Conservation (phyloP, 2,797 vertebrate genomes). For the Streptopelia turtur region DNA sequence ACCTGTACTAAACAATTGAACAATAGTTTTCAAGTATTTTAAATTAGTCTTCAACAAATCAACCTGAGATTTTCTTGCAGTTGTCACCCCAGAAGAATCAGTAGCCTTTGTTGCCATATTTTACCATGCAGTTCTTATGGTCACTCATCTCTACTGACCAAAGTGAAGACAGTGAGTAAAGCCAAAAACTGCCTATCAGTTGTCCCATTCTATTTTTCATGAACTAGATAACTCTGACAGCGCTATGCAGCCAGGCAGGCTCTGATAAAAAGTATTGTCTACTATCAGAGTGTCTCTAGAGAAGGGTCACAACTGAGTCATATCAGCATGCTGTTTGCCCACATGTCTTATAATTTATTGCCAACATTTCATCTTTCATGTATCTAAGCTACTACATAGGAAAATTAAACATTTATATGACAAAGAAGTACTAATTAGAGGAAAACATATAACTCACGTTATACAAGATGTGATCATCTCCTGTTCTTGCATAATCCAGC, state of each 20-base stretch:
- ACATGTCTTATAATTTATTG: neutral
- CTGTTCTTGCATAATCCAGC: neutral
- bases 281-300: neutral
- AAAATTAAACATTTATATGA: neutral
- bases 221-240: neutral
- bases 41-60: neutral
- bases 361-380: neutral
- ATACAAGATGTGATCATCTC: neutral
- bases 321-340: neutral
- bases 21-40: neutral
- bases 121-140: neutral
- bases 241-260: neutral
- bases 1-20: neutral
- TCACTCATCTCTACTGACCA: neutral
- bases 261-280: neutral
- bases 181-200: neutral
- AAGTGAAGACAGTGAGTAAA: neutral
- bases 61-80: fast-evolving
- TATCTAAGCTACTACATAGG: neutral
- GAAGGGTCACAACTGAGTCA: neutral
- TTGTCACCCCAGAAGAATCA: neutral
- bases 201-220: neutral
- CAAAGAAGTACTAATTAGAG: neutral
- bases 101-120: neutral
- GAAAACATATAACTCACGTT: neutral